phyloP scores from a whole-genome alignment of 2,888 invertebrate genomes.

The Agrotis ipsilon region DNA sequence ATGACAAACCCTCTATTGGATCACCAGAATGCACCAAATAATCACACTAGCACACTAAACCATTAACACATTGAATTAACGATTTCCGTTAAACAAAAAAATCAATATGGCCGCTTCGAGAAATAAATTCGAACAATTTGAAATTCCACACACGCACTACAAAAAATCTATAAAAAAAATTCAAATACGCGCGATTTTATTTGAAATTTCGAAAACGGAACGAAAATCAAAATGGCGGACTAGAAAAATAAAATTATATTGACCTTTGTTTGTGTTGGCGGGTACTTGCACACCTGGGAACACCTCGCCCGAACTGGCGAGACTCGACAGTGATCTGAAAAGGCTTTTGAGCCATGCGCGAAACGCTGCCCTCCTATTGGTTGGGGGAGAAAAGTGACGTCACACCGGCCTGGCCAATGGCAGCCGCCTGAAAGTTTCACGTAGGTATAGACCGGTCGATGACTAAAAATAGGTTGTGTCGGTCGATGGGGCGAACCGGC shows the following conservation, averaged over 20 bases:
- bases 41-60: slow-evolving; percentile 55
- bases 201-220: slow-evolving; percentile 32
- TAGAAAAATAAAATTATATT: slow-evolving; percentile 73
- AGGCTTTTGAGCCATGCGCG: slow-evolving; percentile 84
- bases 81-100: slow-evolving; percentile 12
- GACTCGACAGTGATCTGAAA: slow-evolving; percentile 74
- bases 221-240: slow-evolving; percentile 72
- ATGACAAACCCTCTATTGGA: slow-evolving; percentile 6
- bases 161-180: slow-evolving; percentile 40
- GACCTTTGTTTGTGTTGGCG: slow-evolving; percentile 81
- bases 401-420: slow-evolving; percentile 81
- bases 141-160: slow-evolving; percentile 54
- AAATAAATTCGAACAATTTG: slow-evolving; percentile 23
- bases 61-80: slow-evolving; percentile 44
- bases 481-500: slow-evolving; percentile 66
- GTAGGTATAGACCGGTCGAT: slow-evolving; percentile 89
- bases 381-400: slow-evolving; percentile 80
- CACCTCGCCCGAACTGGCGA: slow-evolving; percentile 87
- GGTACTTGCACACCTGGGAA: slow-evolving; percentile 88
- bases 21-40: slow-evolving; percentile 33
- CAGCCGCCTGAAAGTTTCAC: slow-evolving; percentile 83
- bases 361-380: slow-evolving; percentile 79
- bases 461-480: slow-evolving; percentile 85
- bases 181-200: slow-evolving; percentile 57
- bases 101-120: slow-evolving; percentile 7